Percentiles rank a stretch among this genome's conserved stretches.
These are phyloP conservation scores for Apantesis nais DNA, from an alignment of 2,888 invertebrate genomes.

Conservation along the genomic window DNA sequence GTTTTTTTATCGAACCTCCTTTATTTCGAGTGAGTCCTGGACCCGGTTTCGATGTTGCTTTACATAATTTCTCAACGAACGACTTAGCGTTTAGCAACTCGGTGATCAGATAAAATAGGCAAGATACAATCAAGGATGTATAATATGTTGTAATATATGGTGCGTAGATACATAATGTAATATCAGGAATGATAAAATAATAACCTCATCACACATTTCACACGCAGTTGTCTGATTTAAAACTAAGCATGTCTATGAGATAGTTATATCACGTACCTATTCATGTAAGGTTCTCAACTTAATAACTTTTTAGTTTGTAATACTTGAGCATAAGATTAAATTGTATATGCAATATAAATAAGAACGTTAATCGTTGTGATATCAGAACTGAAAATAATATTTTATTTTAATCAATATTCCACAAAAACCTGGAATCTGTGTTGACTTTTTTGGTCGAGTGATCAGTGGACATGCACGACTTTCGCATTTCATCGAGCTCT, in stretches of 20 bases:
- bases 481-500: conserved; percentile 76
- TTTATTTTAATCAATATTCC: conserved; percentile 56
- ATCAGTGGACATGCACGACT: conserved; percentile 82
- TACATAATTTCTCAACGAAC: background rate
- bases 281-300: background rate
- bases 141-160: background rate
- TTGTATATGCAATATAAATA: conserved; percentile 28
- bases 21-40: background rate
- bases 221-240: too few relatives aligned
- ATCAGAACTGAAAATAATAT: conserved; percentile 33
- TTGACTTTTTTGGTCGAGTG: conserved; percentile 76
- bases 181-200: too few relatives aligned
- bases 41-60: background rate
- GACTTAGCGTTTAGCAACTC: background rate
- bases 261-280: too few relatives aligned
- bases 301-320: too few relatives aligned
- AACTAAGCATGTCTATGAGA: too few relatives aligned
- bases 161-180: background rate
- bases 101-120: background rate
- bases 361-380: conserved; percentile 34
- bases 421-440: conserved; percentile 70
- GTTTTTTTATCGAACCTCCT: background rate
- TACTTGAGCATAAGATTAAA: conserved; percentile 1
- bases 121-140: background rate
- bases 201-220: too few relatives aligned